These are phyloP conservation scores for Cotesia chilonis DNA, from an alignment of 1,140 invertebrate genomes.

Conservation along the genomic window DNA sequence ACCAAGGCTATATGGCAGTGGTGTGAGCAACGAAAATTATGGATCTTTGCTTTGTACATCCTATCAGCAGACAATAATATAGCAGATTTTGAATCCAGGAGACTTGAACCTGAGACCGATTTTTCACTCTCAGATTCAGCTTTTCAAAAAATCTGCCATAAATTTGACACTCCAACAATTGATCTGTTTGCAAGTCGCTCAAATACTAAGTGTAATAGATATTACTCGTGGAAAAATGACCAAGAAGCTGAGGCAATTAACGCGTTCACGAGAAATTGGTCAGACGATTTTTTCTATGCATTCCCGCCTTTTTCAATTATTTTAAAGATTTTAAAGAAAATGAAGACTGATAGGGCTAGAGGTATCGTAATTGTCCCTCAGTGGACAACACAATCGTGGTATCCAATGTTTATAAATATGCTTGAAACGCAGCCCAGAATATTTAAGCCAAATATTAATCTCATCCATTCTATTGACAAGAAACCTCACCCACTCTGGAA, in stretches of 20 bases:
- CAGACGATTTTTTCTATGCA: constrained; percentile 32
- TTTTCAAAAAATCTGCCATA: constrained; percentile 37
- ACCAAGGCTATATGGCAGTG: constrained; percentile 36
- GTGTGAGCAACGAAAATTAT: constrained; percentile 32
- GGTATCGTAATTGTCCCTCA: constrained; percentile 35
- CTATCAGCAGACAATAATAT: constrained; percentile 30
- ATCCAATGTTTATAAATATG: constrained; percentile 29
- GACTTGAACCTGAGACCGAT: constrained; percentile 34
- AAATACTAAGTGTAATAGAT: too few species aligned
- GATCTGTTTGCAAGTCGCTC: constrained; percentile 29
- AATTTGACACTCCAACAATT: constrained; percentile 42
- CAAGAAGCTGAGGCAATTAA: constrained; percentile 25
- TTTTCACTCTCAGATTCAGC: constrained; percentile 24
- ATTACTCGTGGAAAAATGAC: too few species aligned
- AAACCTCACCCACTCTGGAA: constrained; percentile 32
- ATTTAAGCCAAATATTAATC: constrained; percentile 31
- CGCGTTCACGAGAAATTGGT: constrained; percentile 22
- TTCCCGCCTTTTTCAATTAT: constrained; percentile 48
- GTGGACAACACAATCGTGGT: constrained; percentile 38
- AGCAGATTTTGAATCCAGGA: constrained; percentile 35
- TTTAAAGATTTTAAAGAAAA: constrained; percentile 40
- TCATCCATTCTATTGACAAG: constrained; percentile 32
- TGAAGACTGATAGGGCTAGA: constrained; percentile 31
- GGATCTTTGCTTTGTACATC: constrained; percentile 38
- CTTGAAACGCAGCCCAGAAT: constrained; percentile 14